Evolutionary conservation across 1,140 invertebrate species (phyloP), one percentile per base, ranked within the genome.

Genomic region (Drosophila pseudoananassae): DNA sequence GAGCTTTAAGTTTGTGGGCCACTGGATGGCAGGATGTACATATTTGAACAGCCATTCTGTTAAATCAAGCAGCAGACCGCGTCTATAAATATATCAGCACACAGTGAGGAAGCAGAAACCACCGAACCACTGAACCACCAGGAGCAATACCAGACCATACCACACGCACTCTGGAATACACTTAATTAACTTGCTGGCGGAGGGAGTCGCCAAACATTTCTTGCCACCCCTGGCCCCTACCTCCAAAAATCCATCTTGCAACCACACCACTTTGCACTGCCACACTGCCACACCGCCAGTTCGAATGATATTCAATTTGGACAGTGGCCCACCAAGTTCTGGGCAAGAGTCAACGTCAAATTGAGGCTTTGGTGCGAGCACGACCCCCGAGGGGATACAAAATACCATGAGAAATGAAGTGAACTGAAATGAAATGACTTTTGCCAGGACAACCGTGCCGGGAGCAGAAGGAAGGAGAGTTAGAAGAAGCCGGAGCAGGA

Each of bases 51-150:
- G 33, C 17, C 52, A 36, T 45, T 59, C 54, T 51, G 68, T 46
- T 72, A 60, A 71, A 71, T 72, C 66, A 72, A 71, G 66, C 68
- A 31, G 66, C 66, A 52, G 66, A 71, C 66, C 66, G 54, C 68
- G 46, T 71, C 66, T 72, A 71, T 71, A 71, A 71, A 71, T 71
- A 71, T 72, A 45, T 59, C 54, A 40, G 45, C 14, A n/a, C 10
- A 8, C n/a, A 6, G 38, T 10, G 12, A 14, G 12, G 33, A 58
- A 23, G 31, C 9, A 27, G n/a, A 14, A 25, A 27, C 50, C 43
- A 46, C 43, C 17, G 40, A 40, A 5, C 38, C 33, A 12, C 9
- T 10, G 33, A 36, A 29, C 58, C 15, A 33, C 14, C 53, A n/a
- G 1, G n/a, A 17, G 17, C 10, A 27, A 7, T 20, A 55, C 20